phyloP scores from a whole-genome alignment of 2,113 vertebrate genomes.

The Poicephalus gulielmi region DNA sequence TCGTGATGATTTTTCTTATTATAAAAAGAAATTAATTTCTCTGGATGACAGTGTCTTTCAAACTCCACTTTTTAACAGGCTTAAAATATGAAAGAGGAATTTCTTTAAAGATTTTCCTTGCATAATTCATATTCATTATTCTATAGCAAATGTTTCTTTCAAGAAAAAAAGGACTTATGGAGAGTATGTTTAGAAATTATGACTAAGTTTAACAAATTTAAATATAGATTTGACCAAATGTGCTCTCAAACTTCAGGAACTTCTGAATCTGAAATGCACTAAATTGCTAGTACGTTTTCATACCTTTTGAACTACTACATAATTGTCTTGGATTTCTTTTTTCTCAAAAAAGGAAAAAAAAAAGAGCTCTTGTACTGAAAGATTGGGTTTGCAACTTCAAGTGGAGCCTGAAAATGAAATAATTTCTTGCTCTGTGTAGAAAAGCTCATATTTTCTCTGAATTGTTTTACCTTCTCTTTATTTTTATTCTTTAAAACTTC shows the following conservation, averaged over 20 bases:
- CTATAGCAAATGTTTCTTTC: slow-evolving; percentile 44
- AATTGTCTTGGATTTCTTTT: neutral
- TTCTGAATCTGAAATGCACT: slow-evolving; percentile 9
- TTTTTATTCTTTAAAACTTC: neutral
- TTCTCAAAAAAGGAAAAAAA: neutral
- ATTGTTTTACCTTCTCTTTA: neutral
- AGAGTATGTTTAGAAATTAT: slow-evolving; percentile 56
- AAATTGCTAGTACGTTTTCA: slow-evolving; percentile 2
- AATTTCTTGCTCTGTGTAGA: neutral
- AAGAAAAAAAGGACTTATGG: neutral
- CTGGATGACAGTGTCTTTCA: slow-evolving; percentile 56
- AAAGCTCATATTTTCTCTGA: neutral
- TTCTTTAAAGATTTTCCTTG: slow-evolving; percentile 47
- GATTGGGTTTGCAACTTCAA: neutral
- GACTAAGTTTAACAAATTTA: slow-evolving; percentile 60
- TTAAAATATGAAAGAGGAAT: slow-evolving; percentile 58
- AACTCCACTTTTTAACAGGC: slow-evolving; percentile 27
- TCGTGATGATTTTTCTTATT: slow-evolving; percentile 29
- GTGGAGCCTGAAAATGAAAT: neutral
- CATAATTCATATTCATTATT: slow-evolving; percentile 59
- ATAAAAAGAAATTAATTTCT: slow-evolving; percentile 43
- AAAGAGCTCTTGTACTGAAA: neutral
- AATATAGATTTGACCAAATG: slow-evolving; percentile 53
- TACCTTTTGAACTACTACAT: neutral
- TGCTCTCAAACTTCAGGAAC: neutral